Evolutionary conservation across 2,797 vertebrate genomes (phyloP), one percentile per base, ranked within the genome.

Genomic region (Spea hammondii): DNA sequence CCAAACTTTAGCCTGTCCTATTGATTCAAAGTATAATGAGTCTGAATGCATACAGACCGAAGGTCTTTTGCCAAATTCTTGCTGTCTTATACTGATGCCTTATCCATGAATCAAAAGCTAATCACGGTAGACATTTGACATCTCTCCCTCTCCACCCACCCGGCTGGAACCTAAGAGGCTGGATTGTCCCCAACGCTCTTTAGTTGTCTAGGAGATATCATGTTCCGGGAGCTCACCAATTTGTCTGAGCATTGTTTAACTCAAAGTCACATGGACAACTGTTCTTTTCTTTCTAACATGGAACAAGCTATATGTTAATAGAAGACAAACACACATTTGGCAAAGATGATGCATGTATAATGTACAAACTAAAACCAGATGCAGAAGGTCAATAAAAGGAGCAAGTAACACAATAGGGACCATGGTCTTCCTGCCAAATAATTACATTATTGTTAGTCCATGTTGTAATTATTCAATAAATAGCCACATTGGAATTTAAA

Each of bases 171-270:
- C 4, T 7, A 53, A 75, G 77, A 83, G 79, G 83, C 78, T 76
- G 76, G 76, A 79, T 81, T 84, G 83, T 80, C 82, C 85, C 84
- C 84, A 86, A 85, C 83, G 67, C 47, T 14, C 74, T 64, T 46
- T 9, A 0, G 86, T 89, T 84, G 82, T 85, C 83, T 76, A 77
- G 88, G 87, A 86, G 83, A 89, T 83, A 47, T 62, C 55, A 69
- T 78, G 78, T 81, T 68, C 0, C 1, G 62, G 3, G 82, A 67
- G 83, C 57, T 79, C 75, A 72, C 82, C 82, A 85, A 83, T 84
- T 89, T 86, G 83, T 79, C 70, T 77, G 74, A 54, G 80, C 79
- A 83, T 86, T 88, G 85, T 86, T 80, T 82, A 76, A 6, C 67
- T 85, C 76, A 32, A 32, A 32, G 32, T 32, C 32, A 32, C 32